Evolutionary conservation across 2,113 vertebrate genomes (phyloP).

Genomic region (Calypte anna): DNA sequence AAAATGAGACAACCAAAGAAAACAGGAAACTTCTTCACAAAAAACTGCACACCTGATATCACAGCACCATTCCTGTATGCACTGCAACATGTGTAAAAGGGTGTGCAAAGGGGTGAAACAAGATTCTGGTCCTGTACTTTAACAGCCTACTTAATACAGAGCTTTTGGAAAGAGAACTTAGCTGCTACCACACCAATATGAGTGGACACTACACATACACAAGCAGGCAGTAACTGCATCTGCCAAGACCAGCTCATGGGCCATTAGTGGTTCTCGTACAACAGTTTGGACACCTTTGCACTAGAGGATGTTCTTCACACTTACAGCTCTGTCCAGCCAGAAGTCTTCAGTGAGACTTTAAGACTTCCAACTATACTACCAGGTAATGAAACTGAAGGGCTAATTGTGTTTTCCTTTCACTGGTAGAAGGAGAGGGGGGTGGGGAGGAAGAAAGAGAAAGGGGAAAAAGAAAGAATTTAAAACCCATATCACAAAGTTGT

Average conservation of each 20-base stretch:
- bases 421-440: accelerated
- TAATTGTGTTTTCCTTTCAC: not conserved
- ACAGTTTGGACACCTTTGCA: not conserved
- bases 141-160: not conserved
- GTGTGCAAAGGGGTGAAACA: not conserved
- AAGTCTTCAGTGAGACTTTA: not conserved
- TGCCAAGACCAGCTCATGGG: not conserved
- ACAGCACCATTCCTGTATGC: accelerated
- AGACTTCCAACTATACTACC: not conserved
- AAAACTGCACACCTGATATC: not conserved
- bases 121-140: not conserved
- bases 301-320: not conserved
- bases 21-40: not conserved
- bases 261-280: not conserved
- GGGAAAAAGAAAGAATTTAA: not conserved
- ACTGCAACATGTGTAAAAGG: not conserved
- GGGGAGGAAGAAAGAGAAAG: not conserved
- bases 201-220: not conserved
- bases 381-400: not conserved
- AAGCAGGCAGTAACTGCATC: not conserved
- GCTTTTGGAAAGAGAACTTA: not conserved
- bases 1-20: not conserved
- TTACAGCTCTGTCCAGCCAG: not conserved
- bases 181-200: not conserved
- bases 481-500: not conserved